Evolutionary conservation across 2,113 vertebrate species (phyloP).

Genomic region (Tauraco erythrolophus): DNA sequence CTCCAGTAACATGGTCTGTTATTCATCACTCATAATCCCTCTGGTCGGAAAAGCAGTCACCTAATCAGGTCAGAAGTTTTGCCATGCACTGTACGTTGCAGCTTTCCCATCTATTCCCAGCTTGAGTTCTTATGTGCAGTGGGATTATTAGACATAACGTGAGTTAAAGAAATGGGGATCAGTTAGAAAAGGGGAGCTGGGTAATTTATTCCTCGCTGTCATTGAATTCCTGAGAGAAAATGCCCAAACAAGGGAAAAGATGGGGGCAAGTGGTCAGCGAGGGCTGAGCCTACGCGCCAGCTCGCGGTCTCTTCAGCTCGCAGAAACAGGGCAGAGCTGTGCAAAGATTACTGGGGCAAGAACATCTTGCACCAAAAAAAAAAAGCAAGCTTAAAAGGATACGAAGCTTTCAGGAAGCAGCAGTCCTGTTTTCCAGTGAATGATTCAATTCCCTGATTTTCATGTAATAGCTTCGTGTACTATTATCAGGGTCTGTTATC

Average conservation of each 20-base stretch:
- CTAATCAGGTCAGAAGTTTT: not conserved
- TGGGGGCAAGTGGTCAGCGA: fast-evolving
- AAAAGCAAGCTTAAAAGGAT: not conserved
- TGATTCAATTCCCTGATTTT: not conserved
- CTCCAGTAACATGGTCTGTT: not conserved
- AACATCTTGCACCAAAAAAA: not conserved
- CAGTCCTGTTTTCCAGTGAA: not conserved
- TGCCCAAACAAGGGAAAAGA: not conserved
- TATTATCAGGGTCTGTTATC: not conserved
- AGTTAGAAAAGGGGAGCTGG: not conserved
- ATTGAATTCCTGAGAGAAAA: not conserved
- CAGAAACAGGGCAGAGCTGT: slow-evolving; percentile 19
- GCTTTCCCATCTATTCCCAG: fast-evolving
- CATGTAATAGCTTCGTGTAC: fast-evolving
- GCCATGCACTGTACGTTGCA: fast-evolving
- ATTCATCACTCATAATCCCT: not conserved
- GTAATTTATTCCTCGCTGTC: not conserved
- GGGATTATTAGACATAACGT: not conserved
- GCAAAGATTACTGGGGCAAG: not conserved
- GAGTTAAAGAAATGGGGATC: not conserved
- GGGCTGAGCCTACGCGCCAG: not conserved
- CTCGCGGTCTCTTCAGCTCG: fast-evolving
- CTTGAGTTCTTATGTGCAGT: not conserved
- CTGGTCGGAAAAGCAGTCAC: not conserved
- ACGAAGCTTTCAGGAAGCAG: not conserved